These are phyloP conservation scores for Muntiacus muntjak DNA, from an alignment of 2,113 vertebrate genomes.

Conservation along the genomic window DNA sequence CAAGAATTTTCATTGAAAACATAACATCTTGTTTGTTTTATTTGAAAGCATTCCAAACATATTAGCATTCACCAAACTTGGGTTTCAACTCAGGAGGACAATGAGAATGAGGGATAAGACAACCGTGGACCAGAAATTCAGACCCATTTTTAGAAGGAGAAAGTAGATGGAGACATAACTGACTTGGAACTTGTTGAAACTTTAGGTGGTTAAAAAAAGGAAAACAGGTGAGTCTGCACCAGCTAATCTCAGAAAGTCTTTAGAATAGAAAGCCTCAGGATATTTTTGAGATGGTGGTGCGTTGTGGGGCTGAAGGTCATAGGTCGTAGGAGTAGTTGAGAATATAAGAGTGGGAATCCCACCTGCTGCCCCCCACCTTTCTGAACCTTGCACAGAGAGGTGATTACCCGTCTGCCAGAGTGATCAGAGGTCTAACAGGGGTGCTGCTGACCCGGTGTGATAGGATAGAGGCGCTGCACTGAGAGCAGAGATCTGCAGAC, in stretches of 20 bases:
- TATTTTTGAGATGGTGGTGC: neutral
- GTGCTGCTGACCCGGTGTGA: neutral
- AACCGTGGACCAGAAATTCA: neutral
- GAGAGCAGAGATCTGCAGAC: neutral
- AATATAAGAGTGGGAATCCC: neutral
- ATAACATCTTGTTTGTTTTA: constrained; percentile 31
- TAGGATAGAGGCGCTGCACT: neutral
- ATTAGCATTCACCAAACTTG: neutral
- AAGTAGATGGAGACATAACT: neutral
- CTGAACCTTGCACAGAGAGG: neutral
- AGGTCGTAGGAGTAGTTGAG: neutral
- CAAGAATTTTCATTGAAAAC: constrained; percentile 33
- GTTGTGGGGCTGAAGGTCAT: neutral
- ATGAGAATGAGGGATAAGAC: neutral
- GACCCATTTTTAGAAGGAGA: neutral
- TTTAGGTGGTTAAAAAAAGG: neutral
- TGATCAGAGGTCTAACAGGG: neutral
- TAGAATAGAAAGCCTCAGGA: neutral
- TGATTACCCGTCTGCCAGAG: neutral
- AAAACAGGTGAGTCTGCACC: neutral
- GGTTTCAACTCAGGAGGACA: neutral
- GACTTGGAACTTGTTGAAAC: neutral
- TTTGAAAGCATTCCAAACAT: neutral
- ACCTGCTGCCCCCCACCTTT: neutral
- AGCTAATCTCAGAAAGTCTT: neutral